phyloP scores from a whole-genome alignment of 2,888 invertebrate genomes.

The Neoascia interrupta region DNA sequence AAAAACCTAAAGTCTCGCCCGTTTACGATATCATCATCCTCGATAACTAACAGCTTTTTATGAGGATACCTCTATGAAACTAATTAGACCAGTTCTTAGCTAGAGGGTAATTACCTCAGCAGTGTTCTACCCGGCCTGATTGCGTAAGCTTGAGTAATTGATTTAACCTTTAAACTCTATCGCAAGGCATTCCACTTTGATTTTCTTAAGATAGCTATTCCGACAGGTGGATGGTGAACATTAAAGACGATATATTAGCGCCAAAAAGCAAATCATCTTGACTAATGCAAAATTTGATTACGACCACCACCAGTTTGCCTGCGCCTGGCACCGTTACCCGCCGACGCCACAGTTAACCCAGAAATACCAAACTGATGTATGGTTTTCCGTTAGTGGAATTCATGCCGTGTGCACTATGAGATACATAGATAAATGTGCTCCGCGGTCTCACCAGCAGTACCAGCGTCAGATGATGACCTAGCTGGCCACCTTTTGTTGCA shows the following conservation, averaged over 20 bases:
- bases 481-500: slow-evolving; percentile 62
- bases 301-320: slow-evolving; percentile 55
- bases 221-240: slow-evolving; percentile 68
- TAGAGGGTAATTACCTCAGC: slow-evolving; percentile 40
- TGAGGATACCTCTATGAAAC: slow-evolving; percentile 58
- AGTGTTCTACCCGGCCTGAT: slow-evolving; percentile 40
- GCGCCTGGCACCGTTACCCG: neutral
- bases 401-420: slow-evolving; percentile 66
- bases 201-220: slow-evolving; percentile 60
- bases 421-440: slow-evolving; percentile 63
- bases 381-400: slow-evolving; percentile 67
- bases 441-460: slow-evolving; percentile 34
- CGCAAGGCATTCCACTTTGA: slow-evolving; percentile 46
- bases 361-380: slow-evolving; percentile 67
- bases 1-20: slow-evolving; percentile 28
- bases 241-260: slow-evolving; percentile 69
- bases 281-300: slow-evolving; percentile 69
- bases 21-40: slow-evolving; percentile 61
- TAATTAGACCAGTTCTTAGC: slow-evolving; percentile 66
- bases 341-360: slow-evolving; percentile 43
- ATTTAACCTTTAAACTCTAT: slow-evolving; percentile 61
- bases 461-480: slow-evolving; percentile 54
- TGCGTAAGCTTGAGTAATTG: slow-evolving; percentile 67
- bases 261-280: slow-evolving; percentile 70
- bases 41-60: slow-evolving; percentile 56